These are phyloP conservation scores for Sebastiscus tertius DNA, from an alignment of 2,797 vertebrate species.

Conservation along the genomic window DNA sequence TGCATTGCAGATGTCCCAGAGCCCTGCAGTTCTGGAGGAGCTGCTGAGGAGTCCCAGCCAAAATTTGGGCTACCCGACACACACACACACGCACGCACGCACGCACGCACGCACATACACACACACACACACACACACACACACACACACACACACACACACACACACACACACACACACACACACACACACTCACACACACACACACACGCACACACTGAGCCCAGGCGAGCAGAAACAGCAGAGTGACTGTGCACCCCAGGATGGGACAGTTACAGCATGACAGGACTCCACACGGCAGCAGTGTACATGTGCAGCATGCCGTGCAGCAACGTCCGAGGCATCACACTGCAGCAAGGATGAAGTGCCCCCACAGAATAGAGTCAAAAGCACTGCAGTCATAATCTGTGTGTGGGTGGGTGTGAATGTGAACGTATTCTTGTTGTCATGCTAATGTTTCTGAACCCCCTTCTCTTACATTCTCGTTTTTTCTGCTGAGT, in stretches of 20 bases:
- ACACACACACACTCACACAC: slow-evolving; percentile 12
- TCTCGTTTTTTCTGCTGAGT: background rate
- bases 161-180: slow-evolving; percentile 13
- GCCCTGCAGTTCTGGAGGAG: slow-evolving; percentile 65
- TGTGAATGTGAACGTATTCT: background rate
- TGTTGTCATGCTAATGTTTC: slow-evolving; percentile 9
- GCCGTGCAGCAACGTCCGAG: slow-evolving; percentile 10
- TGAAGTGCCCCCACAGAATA: slow-evolving; percentile 40
- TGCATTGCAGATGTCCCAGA: slow-evolving; percentile 81
- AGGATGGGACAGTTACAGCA: slow-evolving; percentile 1
- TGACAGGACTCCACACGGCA: background rate
- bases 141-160: slow-evolving; percentile 8
- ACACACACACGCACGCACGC: slow-evolving; percentile 11
- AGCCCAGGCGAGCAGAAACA: slow-evolving; percentile 1
- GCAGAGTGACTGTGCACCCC: slow-evolving; percentile 10
- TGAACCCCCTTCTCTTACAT: background rate
- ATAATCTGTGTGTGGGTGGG: slow-evolving; percentile 34
- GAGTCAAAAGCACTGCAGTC: slow-evolving; percentile 65
- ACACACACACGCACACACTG: slow-evolving; percentile 18
- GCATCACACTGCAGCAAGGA: slow-evolving; percentile 66
- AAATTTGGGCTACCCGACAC: slow-evolving; percentile 44
- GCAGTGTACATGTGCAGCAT: background rate
- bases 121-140: slow-evolving; percentile 17
- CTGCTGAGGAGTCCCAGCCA: slow-evolving; percentile 63
- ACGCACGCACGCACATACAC: slow-evolving; percentile 27